Evolutionary conservation across 2,113 vertebrate species (phyloP).

Genomic region (Hypocryptadius cinnamomeus): DNA sequence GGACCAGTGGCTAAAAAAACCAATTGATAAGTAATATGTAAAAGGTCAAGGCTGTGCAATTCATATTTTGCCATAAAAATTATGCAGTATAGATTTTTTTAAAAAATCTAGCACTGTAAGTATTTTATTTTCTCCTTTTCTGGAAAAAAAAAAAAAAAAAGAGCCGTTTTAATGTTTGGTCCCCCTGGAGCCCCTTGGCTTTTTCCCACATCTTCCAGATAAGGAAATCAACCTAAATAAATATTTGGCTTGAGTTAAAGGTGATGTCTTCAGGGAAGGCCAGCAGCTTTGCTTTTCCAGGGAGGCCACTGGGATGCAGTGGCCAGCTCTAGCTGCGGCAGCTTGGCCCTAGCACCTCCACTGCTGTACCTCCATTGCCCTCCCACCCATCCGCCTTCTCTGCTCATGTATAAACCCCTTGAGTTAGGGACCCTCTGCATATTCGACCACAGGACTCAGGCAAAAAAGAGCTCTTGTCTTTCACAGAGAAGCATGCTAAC

Average conservation of each 20-base stretch:
- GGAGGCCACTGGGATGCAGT: background rate
- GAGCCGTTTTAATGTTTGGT: background rate
- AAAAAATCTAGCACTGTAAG: background rate
- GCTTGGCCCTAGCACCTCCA: background rate
- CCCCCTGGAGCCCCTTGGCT: background rate
- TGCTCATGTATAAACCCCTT: background rate
- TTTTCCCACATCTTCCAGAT: background rate
- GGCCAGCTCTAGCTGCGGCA: background rate
- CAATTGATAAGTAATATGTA: background rate
- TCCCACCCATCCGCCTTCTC: background rate
- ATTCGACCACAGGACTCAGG: fast-evolving
- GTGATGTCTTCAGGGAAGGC: background rate
- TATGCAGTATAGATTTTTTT: background rate
- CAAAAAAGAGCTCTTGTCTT: background rate
- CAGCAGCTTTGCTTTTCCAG: background rate
- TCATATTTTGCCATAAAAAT: background rate
- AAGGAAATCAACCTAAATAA: background rate
- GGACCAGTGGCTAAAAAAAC: background rate
- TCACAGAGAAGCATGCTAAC: background rate
- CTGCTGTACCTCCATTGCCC: background rate
- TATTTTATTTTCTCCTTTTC: background rate
- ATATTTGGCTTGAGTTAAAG: background rate
- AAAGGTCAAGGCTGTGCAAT: background rate
- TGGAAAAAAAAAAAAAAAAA: background rate
- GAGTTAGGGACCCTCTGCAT: background rate